Evolutionary conservation across 2,888 invertebrate species (phyloP).

Genomic region (Balanococcus diminutus): DNA sequence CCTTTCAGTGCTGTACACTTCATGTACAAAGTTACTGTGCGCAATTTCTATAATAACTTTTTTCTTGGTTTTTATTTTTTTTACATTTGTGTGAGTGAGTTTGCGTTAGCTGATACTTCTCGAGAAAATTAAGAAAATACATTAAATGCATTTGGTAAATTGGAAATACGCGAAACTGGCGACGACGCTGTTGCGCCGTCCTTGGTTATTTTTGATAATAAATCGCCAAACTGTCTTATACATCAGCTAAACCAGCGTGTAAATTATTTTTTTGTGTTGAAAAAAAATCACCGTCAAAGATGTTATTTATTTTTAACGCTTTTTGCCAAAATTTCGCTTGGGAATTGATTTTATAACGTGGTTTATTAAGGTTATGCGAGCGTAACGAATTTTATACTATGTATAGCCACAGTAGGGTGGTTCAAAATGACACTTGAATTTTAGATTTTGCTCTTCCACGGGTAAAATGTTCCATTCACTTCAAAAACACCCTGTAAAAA

Average conservation of each 20-base stretch:
- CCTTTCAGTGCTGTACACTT: background rate
- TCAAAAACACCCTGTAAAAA: too few relatives aligned
- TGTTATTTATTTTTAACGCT: slow-evolving; percentile 2
- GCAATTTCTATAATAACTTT: background rate
- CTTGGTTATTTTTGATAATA: slow-evolving; percentile 30
- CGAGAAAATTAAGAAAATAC: slow-evolving; percentile 41
- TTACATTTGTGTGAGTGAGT: too few relatives aligned
- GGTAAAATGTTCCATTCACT: too few relatives aligned
- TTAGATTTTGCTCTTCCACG: too few relatives aligned
- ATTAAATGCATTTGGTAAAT: slow-evolving; percentile 38
- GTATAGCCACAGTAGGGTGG: too few relatives aligned
- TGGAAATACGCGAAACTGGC: slow-evolving; percentile 12
- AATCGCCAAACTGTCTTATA: slow-evolving; percentile 9
- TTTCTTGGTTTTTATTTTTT: background rate
- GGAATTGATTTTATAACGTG: slow-evolving; percentile 3
- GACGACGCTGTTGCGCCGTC: background rate
- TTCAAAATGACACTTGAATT: too few relatives aligned
- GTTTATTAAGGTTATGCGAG: background rate
- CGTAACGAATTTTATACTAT: background rate
- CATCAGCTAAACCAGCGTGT: slow-evolving; percentile 4
- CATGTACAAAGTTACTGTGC: background rate
- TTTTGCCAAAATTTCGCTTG: background rate
- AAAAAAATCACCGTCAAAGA: background rate
- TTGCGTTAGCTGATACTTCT: background rate
- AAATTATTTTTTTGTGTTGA: background rate